These are phyloP conservation scores for Phrynocephalus vlangalii DNA, from an alignment of 2,797 vertebrate species.

Conservation along the genomic window DNA sequence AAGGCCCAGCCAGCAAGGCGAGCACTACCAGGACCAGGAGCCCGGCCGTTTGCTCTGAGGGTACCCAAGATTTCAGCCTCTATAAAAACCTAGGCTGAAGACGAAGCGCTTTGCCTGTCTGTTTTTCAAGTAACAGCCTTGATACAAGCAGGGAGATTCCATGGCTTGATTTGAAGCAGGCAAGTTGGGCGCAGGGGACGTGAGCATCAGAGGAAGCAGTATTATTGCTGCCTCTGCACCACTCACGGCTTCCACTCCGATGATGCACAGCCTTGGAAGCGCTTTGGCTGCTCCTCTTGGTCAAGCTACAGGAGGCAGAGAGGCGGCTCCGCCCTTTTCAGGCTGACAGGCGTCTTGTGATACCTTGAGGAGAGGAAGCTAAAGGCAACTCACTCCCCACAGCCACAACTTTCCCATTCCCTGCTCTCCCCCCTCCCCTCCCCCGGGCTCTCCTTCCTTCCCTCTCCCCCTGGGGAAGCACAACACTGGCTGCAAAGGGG, in stretches of 20 bases:
- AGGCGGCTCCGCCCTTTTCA: neutral
- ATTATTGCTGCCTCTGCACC: too few relatives aligned
- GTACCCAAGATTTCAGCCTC: too few relatives aligned
- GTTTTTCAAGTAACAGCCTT: too few relatives aligned
- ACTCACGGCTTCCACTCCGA: neutral
- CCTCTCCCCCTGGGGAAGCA: rapidly evolving
- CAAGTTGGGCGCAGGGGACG: neutral
- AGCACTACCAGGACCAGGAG: neutral
- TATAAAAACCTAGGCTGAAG: too few relatives aligned
- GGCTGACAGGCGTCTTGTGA: neutral
- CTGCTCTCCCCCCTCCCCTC: neutral
- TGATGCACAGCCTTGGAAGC: neutral
- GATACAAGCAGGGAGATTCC: too few relatives aligned
- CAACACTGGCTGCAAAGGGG: neutral
- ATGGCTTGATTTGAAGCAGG: neutral
- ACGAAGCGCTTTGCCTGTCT: too few relatives aligned
- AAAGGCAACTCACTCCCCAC: rapidly evolving
- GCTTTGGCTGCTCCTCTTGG: neutral
- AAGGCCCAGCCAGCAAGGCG: neutral
- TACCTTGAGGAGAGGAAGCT: rapidly evolving
- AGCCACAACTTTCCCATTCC: neutral
- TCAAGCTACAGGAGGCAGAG: neutral
- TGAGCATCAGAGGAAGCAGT: neutral
- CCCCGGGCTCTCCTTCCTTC: neutral
- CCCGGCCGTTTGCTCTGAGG: neutral